Conservation (phyloP, 2,113 vertebrate species). For the Catharus fuscescens region DNA sequence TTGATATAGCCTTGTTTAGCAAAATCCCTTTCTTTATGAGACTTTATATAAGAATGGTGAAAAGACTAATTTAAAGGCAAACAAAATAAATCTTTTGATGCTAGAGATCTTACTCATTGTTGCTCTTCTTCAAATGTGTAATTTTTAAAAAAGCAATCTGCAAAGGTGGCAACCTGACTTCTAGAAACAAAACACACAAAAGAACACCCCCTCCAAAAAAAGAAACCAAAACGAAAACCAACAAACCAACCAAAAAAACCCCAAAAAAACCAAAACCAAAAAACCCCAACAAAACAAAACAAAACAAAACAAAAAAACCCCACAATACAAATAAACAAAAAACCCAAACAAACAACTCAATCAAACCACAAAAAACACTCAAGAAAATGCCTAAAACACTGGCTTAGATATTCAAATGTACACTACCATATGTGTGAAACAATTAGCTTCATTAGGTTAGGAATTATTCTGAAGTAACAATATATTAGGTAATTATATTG, state of each 20-base stretch:
- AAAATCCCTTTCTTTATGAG: neutral
- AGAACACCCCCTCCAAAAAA: fast-evolving
- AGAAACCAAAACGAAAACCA: too few relatives aligned
- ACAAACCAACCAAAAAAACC: too few relatives aligned
- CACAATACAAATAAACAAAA: neutral
- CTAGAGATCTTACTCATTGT: neutral
- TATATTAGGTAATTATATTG: neutral
- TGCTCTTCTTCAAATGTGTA: neutral
- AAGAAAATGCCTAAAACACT: neutral
- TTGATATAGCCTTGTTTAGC: neutral
- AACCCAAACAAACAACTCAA: neutral
- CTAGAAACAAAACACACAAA: neutral
- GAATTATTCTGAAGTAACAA: neutral
- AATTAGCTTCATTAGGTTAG: neutral
- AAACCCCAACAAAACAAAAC: neutral
- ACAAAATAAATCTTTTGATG: neutral
- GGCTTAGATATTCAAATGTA: neutral
- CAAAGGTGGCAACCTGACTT: neutral
- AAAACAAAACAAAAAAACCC: neutral
- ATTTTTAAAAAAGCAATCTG: neutral
- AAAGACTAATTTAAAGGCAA: neutral
- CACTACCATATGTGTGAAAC: neutral
- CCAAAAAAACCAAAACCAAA: too few relatives aligned
- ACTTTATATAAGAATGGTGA: neutral
- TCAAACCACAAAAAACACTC: too few relatives aligned